phyloP scores from a whole-genome alignment of 2,888 invertebrate species.

The Euzetes globulus region DNA sequence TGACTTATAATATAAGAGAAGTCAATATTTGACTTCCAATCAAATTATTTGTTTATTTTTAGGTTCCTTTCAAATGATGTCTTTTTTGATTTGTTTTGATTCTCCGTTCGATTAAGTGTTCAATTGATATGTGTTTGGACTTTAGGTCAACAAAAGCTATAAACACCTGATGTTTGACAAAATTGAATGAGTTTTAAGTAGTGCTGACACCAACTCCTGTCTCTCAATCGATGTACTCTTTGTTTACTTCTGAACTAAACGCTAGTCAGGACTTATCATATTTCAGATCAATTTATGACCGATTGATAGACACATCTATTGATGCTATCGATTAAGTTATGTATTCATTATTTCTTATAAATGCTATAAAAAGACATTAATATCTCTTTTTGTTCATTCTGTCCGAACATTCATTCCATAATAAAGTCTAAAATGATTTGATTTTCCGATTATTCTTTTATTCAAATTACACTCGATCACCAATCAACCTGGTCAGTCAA shows the following conservation, averaged over 20 bases:
- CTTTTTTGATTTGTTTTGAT: neutral
- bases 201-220: neutral
- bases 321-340: slow-evolving; percentile 4
- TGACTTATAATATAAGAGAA: slow-evolving; percentile 1
- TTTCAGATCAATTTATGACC: neutral
- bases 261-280: slow-evolving; percentile 16
- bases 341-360: slow-evolving; percentile 7
- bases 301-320: neutral
- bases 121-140: slow-evolving; percentile 9
- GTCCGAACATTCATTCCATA: slow-evolving; percentile 15
- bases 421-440: neutral
- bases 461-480: too few species aligned
- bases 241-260: slow-evolving; percentile 5
- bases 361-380: neutral
- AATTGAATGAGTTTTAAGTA: neutral
- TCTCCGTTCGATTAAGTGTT: slow-evolving; percentile 4
- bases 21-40: neutral
- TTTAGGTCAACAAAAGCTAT: slow-evolving; percentile 16
- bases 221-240: neutral
- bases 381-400: slow-evolving; percentile 15
- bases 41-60: slow-evolving; percentile 10
- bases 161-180: neutral
- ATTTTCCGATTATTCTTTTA: neutral
- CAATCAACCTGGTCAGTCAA: too few species aligned
- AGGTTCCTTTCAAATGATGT: slow-evolving; percentile 19